phyloP scores from a whole-genome alignment of 2,797 vertebrate genomes.

The Poeciliopsis gracilis region DNA sequence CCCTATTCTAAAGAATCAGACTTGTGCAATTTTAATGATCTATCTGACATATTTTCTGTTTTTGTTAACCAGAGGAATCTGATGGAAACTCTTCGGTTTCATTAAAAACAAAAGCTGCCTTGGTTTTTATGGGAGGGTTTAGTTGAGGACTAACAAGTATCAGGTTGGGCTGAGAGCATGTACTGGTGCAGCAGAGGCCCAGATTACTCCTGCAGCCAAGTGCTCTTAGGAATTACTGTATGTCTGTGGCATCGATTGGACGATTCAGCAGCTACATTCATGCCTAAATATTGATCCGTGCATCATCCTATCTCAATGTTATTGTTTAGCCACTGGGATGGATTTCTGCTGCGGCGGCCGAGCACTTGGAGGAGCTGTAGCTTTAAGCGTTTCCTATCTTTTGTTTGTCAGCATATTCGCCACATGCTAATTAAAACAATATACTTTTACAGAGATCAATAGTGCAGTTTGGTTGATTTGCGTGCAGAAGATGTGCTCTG shows the following conservation, averaged over 20 bases:
- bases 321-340: constrained; percentile 10
- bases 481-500: background rate
- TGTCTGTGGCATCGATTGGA: constrained; percentile 2
- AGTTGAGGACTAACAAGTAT: background rate
- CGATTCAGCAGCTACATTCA: constrained; percentile 21
- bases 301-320: constrained; percentile 14
- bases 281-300: constrained; percentile 15
- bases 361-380: constrained; percentile 7
- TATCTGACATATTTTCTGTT: background rate
- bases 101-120: background rate
- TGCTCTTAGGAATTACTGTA: background rate
- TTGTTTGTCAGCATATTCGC: constrained; percentile 14
- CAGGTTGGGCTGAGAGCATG: background rate
- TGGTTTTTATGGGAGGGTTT: background rate
- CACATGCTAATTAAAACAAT: constrained; percentile 11
- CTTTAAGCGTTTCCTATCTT: constrained; percentile 6
- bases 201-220: background rate
- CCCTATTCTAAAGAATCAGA: background rate
- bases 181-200: background rate
- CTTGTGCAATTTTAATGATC: background rate
- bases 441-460: constrained; percentile 11
- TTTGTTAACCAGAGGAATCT: background rate
- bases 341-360: constrained; percentile 1
- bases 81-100: background rate
- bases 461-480: constrained; percentile 5